Conservation (phyloP, 2,797 vertebrate genomes). For the Cyclura pinguis region DNA sequence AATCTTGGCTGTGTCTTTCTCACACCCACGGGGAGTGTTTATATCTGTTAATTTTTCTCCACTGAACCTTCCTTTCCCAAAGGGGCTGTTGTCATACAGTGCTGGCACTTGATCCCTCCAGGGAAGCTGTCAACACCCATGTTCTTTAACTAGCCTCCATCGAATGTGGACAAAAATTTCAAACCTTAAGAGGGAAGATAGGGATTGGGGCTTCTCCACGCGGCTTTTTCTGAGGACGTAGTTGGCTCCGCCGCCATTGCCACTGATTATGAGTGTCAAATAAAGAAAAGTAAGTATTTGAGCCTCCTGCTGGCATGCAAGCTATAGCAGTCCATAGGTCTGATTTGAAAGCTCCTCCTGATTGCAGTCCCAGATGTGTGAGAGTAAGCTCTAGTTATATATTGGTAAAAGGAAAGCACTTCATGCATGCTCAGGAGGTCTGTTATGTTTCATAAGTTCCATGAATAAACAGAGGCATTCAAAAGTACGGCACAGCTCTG, state of each 20-base stretch:
- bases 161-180: slow-evolving; percentile 21
- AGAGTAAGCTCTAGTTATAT: not conserved
- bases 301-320: not conserved
- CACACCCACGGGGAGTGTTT: slow-evolving; percentile 32
- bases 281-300: not conserved
- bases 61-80: slow-evolving; percentile 33
- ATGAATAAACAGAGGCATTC: not conserved
- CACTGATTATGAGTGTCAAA: not conserved
- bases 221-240: not conserved
- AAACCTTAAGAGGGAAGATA: not conserved
- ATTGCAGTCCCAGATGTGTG: not conserved
- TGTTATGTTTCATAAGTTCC: not conserved
- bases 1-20: slow-evolving; percentile 30
- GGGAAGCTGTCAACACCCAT: slow-evolving; percentile 29
- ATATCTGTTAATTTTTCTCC: slow-evolving; percentile 24
- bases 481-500: not conserved
- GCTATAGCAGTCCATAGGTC: not conserved
- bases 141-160: slow-evolving; percentile 27
- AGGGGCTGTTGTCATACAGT: slow-evolving; percentile 16
- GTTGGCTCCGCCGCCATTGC: not conserved
- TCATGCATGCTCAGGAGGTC: not conserved
- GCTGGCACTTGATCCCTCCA: not conserved
- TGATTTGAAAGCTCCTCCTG: not conserved
- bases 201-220: not conserved
- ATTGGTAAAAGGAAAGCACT: not conserved